Percentiles rank a stretch among this genome's conserved stretches.
phyloP scores from a whole-genome alignment of 2,888 invertebrate genomes.

The Drosophila peninsularis region DNA sequence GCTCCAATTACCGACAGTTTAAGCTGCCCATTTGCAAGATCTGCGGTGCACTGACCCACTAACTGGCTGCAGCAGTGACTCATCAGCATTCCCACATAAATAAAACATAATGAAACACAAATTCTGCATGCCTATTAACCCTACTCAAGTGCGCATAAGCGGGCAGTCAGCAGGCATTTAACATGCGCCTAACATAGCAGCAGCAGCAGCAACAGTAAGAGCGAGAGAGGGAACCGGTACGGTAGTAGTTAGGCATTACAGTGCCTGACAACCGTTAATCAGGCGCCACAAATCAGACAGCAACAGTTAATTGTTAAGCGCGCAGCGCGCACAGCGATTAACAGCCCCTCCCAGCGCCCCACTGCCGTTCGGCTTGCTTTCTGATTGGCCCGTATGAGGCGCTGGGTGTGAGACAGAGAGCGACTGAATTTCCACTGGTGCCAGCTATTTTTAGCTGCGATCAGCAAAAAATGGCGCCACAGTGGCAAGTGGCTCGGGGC shows the following conservation, averaged over 20 bases:
- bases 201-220: background rate
- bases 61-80: slow-evolving; percentile 31
- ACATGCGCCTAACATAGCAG: slow-evolving; percentile 47
- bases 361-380: slow-evolving; percentile 15
- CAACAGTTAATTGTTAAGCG: slow-evolving; percentile 48
- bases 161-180: slow-evolving; percentile 42
- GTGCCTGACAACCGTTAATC: slow-evolving; percentile 72
- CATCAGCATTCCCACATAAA: slow-evolving; percentile 39
- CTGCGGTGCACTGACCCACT: slow-evolving; percentile 55
- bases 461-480: slow-evolving; percentile 48
- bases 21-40: slow-evolving; percentile 19
- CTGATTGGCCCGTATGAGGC: slow-evolving; percentile 63
- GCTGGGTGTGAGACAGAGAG: background rate
- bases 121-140: slow-evolving; percentile 58
- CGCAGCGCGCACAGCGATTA: slow-evolving; percentile 39
- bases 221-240: slow-evolving; percentile 17
- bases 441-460: slow-evolving; percentile 50
- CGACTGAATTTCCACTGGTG: slow-evolving; percentile 7
- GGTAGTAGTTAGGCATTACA: slow-evolving; percentile 45
- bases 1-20: slow-evolving; percentile 22
- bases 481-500: slow-evolving; percentile 31
- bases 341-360: slow-evolving; percentile 8
- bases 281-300: slow-evolving; percentile 69
- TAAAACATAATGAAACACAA: slow-evolving; percentile 2
- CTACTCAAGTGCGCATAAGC: slow-evolving; percentile 55